Percentiles rank a stretch among this genome's conserved stretches.
These are phyloP conservation scores for Origma solitaria DNA, from an alignment of 2,113 vertebrate species.

Conservation along the genomic window DNA sequence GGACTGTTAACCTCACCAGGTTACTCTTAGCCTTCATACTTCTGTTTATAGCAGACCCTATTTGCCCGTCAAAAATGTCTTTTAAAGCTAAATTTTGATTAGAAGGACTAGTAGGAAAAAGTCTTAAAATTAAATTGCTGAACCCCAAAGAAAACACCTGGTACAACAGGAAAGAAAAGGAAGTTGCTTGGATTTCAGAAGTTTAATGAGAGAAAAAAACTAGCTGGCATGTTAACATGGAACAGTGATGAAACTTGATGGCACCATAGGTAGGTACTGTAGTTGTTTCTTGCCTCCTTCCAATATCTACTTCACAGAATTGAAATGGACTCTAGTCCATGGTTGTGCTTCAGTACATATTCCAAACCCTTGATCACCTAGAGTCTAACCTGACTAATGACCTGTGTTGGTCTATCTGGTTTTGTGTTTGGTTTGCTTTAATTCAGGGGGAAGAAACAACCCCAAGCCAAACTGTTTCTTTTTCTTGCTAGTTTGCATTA, in stretches of 20 bases:
- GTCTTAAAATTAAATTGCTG: background rate
- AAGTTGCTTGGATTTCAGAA: background rate
- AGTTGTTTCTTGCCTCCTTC: background rate
- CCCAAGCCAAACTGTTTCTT: background rate
- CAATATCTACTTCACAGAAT: background rate
- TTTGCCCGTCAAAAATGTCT: background rate
- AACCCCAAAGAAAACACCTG: background rate
- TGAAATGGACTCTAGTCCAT: background rate
- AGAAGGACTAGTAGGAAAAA: background rate
- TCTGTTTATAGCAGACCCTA: background rate
- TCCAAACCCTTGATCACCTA: background rate
- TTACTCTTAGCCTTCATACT: background rate
- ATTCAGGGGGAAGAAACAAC: background rate
- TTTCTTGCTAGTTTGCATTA: background rate
- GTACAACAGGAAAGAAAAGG: background rate
- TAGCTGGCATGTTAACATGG: background rate
- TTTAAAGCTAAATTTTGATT: background rate
- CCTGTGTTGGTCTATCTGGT: background rate
- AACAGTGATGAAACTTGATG: background rate
- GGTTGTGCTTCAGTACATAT: background rate
- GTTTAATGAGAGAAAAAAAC: background rate
- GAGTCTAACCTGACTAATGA: background rate
- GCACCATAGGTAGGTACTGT: background rate
- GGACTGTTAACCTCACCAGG: background rate
- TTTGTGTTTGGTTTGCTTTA: background rate